phyloP scores from a whole-genome alignment of 2,888 invertebrate genomes.

The Xestobium rufovillosum region DNA sequence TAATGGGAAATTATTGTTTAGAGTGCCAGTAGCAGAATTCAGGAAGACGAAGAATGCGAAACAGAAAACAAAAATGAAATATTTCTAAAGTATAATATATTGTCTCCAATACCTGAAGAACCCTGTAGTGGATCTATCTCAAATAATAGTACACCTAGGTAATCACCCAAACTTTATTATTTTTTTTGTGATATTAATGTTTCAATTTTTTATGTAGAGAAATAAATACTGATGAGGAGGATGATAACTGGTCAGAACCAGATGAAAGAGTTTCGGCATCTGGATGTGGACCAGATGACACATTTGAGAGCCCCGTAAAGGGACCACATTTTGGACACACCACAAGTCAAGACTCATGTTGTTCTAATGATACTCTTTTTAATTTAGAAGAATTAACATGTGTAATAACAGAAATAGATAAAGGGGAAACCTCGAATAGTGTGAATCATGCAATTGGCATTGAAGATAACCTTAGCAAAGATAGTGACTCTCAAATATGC shows the following conservation, averaged over 20 bases:
- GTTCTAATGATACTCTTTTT: slow-evolving; percentile 57
- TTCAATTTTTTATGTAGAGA: slow-evolving; percentile 12
- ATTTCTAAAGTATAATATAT: slow-evolving; percentile 46
- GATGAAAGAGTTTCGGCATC: slow-evolving; percentile 30
- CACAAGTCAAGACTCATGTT: slow-evolving; percentile 57
- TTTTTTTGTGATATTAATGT: slow-evolving; percentile 9
- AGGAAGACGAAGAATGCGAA: slow-evolving; percentile 39
- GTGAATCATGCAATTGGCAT: too few relatives aligned
- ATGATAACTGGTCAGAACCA: slow-evolving; percentile 39
- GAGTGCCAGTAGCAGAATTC: slow-evolving; percentile 19
- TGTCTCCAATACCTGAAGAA: slow-evolving; percentile 55
- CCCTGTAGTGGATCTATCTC: slow-evolving; percentile 29
- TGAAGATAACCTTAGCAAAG: too few relatives aligned
- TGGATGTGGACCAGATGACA: slow-evolving; percentile 44
- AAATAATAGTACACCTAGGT: slow-evolving; percentile 30
- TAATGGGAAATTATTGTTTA: slow-evolving; percentile 4
- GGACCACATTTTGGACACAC: slow-evolving; percentile 39
- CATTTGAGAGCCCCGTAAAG: slow-evolving; percentile 43
- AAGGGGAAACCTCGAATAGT: slow-evolving; percentile 16
- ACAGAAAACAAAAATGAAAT: slow-evolving; percentile 39
- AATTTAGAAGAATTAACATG: slow-evolving; percentile 50
- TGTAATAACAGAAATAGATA: slow-evolving; percentile 26
- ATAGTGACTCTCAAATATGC: too few relatives aligned
- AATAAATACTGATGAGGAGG: slow-evolving; percentile 29
- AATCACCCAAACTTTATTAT: too few relatives aligned